Base-by-base conservation (phyloP, 2,888 invertebrate species). In the Drosophila percnosoma region DNA sequence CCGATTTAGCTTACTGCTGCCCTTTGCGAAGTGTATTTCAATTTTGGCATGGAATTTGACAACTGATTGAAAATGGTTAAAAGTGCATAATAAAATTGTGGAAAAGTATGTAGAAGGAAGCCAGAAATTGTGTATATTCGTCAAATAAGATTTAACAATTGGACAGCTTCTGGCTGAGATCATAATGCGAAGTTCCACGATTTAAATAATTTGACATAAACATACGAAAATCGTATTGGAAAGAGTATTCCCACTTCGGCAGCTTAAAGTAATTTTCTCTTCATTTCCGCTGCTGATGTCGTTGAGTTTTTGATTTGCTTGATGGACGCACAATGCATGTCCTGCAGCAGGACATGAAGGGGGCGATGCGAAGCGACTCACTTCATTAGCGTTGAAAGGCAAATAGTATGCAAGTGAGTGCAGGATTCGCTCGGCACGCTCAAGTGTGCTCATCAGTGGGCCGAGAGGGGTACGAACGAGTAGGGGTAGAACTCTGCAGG, bases 371-470 rank as follows among this genome's bases (percentile, higher is more conserved):
- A 18, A n/a, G 48, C 62, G 51, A 61, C 62, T 67, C 57, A 64
- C 77, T 83, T 82, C 84, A 84, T 84, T 83, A 84, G 83, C 61
- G 53, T 52, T 62, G 64, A 61, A 65, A 75, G 77, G 68, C 82
- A 82, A 83, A 81, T 76, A 85, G 60, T 55, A 73, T 65, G 74
- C 82, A 78, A 74, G 68, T 73, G 74, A 69, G 66, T 73, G 64
- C 73, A 51, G 68, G 51, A 76, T 31, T 60, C 59, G 68, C 61
- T 60, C 66, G 73, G 74, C 68, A 77, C 78, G 76, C 70, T 83
- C 80, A 80, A 87, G 86, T 86, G 87, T 78, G 80, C 83, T 83
- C 87, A 83, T 86, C 86, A 86, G 84, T 75, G 70, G 71, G 59
- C 58, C 40, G 62, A 29, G 34, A 45, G 59, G 59, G 21, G 73